Evolutionary conservation across 1,140 invertebrate genomes (phyloP), one percentile per base, ranked within the genome.

Genomic region (Sycophila sp.): DNA sequence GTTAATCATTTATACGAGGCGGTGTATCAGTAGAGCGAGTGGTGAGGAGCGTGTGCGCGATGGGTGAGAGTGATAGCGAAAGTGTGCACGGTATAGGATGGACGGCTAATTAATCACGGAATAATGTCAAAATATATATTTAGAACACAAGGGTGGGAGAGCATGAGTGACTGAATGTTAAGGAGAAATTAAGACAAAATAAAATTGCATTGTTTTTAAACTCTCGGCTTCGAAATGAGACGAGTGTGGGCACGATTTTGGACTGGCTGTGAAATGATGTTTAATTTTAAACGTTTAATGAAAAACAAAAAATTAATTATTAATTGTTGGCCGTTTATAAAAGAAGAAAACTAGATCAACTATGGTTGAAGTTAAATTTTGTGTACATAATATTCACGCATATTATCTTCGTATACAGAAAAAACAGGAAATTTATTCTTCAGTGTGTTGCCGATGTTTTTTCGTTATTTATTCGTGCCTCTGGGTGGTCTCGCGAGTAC

Each of bases 231-330:
- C 64, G 26, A 55, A 73, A 73, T 26, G 19, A 19, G 13, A 19
- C 10, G 30, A 26, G 26, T 69, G 55, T 72, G 51, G 60, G 38
- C 60, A 78, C 64, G 65, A n/a, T 69, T 80, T 78, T 73, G 72
- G 78, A 76, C 74, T 80, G 81, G 80, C 81, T 82, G 81, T 81
- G 81, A 83, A 73, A 77, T n/a, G 76, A 69, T 62, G 72, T 80
- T 75, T 82, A 77, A 71, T 72, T 78, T 78, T 71, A 72, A 71
- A 69, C 71, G 58, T 69, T 45, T 30, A 69, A 72, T 19, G 66
- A 68, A 74, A 73, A 55, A n/a, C n/a, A 59, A 71, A 60, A 56
- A 71, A 67, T 74, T 77, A 74, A 77, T 76, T 60, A 59, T 53
- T 73, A 73, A 72, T 73, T 58, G 71, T 77, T 69, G 72, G 75